These are phyloP conservation scores for Rattus rattus DNA, from an alignment of 2,113 vertebrate genomes.

Conservation along the genomic window DNA sequence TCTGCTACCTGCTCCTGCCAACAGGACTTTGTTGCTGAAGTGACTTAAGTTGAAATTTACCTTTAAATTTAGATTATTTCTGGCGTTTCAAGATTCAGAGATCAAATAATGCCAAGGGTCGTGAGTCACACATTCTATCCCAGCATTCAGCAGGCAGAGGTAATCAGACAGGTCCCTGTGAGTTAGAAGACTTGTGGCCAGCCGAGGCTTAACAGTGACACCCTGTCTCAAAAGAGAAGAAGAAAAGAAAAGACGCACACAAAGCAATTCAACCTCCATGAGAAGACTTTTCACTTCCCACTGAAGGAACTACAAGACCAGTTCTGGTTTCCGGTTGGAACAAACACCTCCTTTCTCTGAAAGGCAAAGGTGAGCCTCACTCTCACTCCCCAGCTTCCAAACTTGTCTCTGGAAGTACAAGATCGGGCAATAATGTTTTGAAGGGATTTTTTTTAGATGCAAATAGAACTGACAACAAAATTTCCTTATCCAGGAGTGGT, in stretches of 20 bases:
- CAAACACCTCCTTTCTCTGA: background rate
- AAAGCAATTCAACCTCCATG: background rate
- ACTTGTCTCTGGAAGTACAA: background rate
- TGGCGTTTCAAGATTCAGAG: background rate
- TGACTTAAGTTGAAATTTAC: background rate
- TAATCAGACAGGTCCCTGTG: background rate
- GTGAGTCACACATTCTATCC: background rate
- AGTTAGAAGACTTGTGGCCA: background rate
- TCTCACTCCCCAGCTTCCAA: background rate
- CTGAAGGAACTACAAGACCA: background rate
- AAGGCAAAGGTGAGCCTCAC: background rate
- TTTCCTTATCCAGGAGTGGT: background rate
- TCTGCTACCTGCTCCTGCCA: background rate
- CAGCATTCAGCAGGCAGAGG: background rate
- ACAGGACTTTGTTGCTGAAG: background rate
- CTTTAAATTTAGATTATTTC: background rate
- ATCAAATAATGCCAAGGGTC: background rate
- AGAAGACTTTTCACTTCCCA: background rate
- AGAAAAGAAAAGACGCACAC: background rate
- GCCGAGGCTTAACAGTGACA: background rate
- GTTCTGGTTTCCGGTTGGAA: background rate
- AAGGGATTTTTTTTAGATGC: background rate
- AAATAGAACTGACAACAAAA: background rate
- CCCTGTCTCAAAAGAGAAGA: background rate
- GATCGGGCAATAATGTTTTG: slow-evolving; percentile 25